These are phyloP conservation scores for Natrix natrix DNA, from an alignment of 2,797 vertebrate genomes.

Conservation along the genomic window DNA sequence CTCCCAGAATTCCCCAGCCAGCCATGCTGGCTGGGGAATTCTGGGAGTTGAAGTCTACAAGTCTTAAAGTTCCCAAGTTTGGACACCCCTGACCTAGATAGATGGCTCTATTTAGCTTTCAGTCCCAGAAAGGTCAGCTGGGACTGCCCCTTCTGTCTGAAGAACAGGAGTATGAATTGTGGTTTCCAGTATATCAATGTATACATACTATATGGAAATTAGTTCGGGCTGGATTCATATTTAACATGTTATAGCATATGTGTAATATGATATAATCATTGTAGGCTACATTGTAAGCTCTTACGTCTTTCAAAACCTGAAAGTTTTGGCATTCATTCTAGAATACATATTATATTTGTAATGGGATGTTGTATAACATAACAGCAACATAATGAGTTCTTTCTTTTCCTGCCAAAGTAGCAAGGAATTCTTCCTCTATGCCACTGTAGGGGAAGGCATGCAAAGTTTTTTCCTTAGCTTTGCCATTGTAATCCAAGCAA, in stretches of 20 bases:
- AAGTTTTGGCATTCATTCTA: not conserved
- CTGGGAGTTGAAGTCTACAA: too few species aligned
- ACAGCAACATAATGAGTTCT: not conserved
- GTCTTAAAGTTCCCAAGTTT: too few species aligned
- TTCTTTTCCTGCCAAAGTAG: not conserved
- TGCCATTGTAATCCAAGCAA: not conserved
- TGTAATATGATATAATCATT: slow-evolving; percentile 3
- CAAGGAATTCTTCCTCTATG: not conserved
- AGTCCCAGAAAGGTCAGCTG: not conserved
- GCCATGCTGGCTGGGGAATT: too few species aligned
- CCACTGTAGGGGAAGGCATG: not conserved
- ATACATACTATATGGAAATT: not conserved
- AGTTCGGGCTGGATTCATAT: slow-evolving; percentile 13
- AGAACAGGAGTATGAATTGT: not conserved
- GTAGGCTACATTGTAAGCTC: not conserved
- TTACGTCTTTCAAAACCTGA: not conserved
- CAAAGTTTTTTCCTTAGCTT: not conserved
- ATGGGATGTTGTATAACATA: not conserved
- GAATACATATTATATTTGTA: not conserved
- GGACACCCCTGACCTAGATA: too few species aligned
- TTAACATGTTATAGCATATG: slow-evolving; percentile 3
- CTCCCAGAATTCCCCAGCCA: too few species aligned
- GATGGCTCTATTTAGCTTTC: not conserved
- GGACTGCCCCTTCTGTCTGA: not conserved
- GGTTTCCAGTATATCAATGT: not conserved